Conservation (phyloP, 2,888 invertebrate species). For the Eudemis profundana region DNA sequence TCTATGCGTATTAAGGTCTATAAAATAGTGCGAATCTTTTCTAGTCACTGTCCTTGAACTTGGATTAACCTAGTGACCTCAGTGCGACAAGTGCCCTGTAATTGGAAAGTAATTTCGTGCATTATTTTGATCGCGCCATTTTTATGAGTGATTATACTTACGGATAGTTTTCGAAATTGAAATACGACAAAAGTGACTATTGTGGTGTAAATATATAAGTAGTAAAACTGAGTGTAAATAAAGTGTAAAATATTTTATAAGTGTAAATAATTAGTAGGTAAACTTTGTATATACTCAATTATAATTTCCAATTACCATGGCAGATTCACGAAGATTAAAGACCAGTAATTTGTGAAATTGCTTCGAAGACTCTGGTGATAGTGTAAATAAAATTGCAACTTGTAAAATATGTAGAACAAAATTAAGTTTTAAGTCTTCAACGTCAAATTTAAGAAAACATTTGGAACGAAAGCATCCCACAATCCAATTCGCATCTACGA, state of each 20-base stretch:
- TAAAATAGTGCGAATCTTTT: too few species aligned
- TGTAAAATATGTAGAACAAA: slow-evolving; percentile 33
- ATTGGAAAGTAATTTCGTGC: background rate
- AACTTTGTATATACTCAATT: slow-evolving; percentile 28
- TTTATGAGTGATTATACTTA: too few species aligned
- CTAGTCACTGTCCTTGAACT: too few species aligned
- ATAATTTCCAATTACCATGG: slow-evolving; percentile 27
- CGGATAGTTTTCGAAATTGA: too few species aligned
- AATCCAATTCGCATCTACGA: slow-evolving; percentile 39
- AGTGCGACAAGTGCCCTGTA: background rate
- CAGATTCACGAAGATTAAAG: slow-evolving; percentile 37
- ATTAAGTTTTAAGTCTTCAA: background rate
- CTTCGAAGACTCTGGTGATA: slow-evolving; percentile 39
- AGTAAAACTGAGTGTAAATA: background rate
- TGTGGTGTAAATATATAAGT: too few species aligned
- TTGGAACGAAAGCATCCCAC: slow-evolving; percentile 41
- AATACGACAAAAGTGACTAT: too few species aligned
- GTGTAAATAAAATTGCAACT: slow-evolving; percentile 21
- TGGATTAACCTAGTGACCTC: too few species aligned
- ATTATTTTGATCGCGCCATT: background rate
- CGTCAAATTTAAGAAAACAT: slow-evolving; percentile 5
- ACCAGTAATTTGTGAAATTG: slow-evolving; percentile 40
- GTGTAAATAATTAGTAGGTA: background rate
- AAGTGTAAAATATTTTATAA: slow-evolving; percentile 1
- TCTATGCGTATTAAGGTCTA: slow-evolving; percentile 7